A percentile compares a stretch with the other conserved stretches of the same genome.
Evolutionary conservation across 2,113 vertebrate species (phyloP).

Genomic region (Zosterops hypoxanthus): DNA sequence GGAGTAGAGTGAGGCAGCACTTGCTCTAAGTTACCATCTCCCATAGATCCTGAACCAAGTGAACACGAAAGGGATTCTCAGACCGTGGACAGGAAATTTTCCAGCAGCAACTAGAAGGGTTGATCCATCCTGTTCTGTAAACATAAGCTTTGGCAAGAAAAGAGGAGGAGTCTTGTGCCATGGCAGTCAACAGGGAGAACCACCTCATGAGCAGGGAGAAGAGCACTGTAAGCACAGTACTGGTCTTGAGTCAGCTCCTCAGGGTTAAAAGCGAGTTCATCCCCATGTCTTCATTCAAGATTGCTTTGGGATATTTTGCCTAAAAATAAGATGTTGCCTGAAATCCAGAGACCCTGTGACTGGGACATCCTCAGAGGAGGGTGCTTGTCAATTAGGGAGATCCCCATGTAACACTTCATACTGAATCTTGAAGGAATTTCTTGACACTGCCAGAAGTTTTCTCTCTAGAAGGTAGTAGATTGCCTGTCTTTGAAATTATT

Average conservation of each 20-base stretch:
- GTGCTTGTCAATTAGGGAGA: neutral
- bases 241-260: neutral
- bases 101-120: neutral
- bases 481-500: neutral
- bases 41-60: neutral
- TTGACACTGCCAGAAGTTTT: neutral
- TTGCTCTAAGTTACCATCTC: neutral
- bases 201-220: neutral
- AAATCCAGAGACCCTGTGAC: neutral
- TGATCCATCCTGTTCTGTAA: neutral
- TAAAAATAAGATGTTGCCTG: neutral
- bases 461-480: neutral
- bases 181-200: neutral
- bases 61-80: neutral
- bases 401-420: neutral
- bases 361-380: fast-evolving
- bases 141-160: neutral
- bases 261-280: neutral
- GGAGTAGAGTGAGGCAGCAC: neutral
- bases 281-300: neutral
- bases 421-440: neutral
- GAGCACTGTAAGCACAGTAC: neutral
- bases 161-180: neutral
- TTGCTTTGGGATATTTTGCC: neutral
- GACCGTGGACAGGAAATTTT: neutral